Base-by-base conservation (phyloP, 2,113 vertebrate genomes). In the Deroptyus accipitrinus region DNA sequence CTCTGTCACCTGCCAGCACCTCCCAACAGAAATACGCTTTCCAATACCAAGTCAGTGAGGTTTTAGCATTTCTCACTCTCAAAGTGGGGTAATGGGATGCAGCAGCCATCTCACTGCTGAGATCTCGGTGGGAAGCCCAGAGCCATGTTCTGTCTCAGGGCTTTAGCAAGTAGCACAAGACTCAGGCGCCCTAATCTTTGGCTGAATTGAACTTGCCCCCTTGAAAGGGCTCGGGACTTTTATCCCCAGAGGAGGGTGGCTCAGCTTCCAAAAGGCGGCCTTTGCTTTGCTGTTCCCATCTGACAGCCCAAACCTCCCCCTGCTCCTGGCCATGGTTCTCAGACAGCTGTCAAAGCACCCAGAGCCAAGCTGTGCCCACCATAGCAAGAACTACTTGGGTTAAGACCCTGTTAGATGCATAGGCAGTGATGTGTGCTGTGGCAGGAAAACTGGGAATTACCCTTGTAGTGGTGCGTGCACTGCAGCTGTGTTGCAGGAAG, bases 391-490 rank as follows among this genome's bases (percentile, higher is more conserved):
- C 48, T n/a, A 20, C 46, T 23, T 23, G 84, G 51, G 81, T 49
- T 79, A 33, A 61, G 15, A 27, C 25, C n/a, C 7, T 2, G 41
- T 28, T 6, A 25, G 48, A 14, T 1, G 8, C 4, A 6, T 16
- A 17, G 57, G 9, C 59, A 44, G 48, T 13, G 64, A 6, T 31
- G 39, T 55, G 89, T 69, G 69, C 64, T 27, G 62, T 9, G 63
- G 51, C 35, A 73, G 80, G 14, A 42, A 16, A 61, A 51, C 14
- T 16, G 19, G 68, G 70, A 74, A 7, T 48, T n/a, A 11, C 49
- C 25, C 9, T 8, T 0, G 2, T 7, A 9, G 82, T 28, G 2
- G 8, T 55, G 41, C 27, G 1, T 1, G 10, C 18, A 15, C 93
- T n/a, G 73, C 7, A 35, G 57, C 61, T 88, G 2, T 25, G 77